Conservation (phyloP, 2,113 vertebrate genomes). For the Erythrolamprus reginae region DNA sequence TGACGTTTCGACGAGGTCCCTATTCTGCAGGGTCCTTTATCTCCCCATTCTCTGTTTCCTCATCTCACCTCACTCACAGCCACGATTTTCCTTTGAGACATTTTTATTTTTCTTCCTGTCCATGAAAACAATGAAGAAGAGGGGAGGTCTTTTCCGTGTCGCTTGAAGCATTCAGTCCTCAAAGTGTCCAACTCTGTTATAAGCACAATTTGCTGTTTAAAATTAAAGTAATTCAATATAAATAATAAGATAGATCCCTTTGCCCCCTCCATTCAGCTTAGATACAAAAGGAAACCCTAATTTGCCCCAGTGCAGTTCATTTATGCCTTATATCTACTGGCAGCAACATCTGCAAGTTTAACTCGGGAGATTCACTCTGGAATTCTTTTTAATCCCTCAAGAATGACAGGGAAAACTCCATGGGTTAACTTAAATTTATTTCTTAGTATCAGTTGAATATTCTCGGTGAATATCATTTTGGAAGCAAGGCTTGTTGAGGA, state of each 20-base stretch:
- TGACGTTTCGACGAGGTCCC: no score
- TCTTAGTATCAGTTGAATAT: not conserved
- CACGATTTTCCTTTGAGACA: not conserved
- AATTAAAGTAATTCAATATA: not conserved
- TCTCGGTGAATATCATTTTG: not conserved
- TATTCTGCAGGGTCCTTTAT: not conserved
- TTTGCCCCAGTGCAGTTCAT: not conserved
- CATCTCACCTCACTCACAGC: not conserved
- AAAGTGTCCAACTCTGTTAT: not conserved
- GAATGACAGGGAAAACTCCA: not conserved
- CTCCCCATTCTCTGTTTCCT: not conserved
- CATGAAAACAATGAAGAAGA: not conserved
- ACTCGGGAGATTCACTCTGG: not conserved
- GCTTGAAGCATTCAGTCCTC: not conserved
- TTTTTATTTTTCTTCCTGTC: not conserved
- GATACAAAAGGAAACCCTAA: not conserved
- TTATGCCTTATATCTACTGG: not conserved
- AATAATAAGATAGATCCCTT: not conserved
- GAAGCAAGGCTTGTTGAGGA: not conserved
- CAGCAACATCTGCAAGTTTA: not conserved
- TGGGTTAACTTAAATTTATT: not conserved
- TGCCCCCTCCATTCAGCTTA: not conserved
- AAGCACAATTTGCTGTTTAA: not conserved
- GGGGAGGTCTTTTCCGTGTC: not conserved
- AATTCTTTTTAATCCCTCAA: not conserved